Conservation (phyloP, 2,113 vertebrate genomes). For the Baryphthengus martii region DNA sequence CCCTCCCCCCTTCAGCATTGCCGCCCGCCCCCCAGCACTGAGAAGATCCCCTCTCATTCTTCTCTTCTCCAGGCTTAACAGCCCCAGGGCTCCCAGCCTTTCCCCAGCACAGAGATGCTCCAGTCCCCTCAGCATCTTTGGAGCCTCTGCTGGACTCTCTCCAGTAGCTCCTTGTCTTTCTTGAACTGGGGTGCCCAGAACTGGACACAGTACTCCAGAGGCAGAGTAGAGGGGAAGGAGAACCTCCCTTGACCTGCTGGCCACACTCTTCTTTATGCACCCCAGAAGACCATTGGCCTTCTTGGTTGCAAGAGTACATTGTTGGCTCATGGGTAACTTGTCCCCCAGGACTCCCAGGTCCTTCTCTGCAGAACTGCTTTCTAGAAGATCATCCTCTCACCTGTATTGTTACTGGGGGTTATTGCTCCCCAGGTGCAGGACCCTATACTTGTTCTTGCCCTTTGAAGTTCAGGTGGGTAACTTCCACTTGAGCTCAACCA, state of each 20-base stretch:
- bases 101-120: neutral
- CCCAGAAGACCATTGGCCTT: neutral
- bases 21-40: too few species aligned
- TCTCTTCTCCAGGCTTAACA: neutral
- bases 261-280: neutral
- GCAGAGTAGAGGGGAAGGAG: neutral
- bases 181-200: neutral
- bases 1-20: too few species aligned
- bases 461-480: neutral
- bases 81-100: neutral
- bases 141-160: neutral
- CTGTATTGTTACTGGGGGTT: neutral
- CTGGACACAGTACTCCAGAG: neutral
- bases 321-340: neutral
- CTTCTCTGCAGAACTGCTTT: neutral
- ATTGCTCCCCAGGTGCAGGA: neutral
- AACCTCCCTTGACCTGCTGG: neutral
- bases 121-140: neutral
- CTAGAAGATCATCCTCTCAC: neutral
- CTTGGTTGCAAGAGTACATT: neutral
- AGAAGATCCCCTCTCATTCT: neutral
- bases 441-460: neutral
- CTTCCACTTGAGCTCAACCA: neutral
- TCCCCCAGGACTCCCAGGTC: neutral
- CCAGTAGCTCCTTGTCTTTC: neutral